A percentile compares a stretch with the other conserved stretches of the same genome.
These are phyloP conservation scores for Drosophila meridiana DNA, from an alignment of 2,888 invertebrate genomes.

Conservation along the genomic window DNA sequence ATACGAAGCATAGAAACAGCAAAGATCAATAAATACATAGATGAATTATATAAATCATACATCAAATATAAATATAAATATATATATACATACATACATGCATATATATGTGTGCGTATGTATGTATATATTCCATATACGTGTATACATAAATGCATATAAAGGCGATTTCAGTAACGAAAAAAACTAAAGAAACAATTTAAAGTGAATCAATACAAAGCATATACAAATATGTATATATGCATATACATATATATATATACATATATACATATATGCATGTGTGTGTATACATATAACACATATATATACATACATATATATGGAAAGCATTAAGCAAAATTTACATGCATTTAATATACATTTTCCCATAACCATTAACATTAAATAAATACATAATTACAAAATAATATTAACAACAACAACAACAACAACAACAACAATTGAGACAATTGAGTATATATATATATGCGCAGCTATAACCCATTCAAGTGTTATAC, in stretches of 20 bases:
- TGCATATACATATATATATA: background rate
- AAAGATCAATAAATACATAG: slow-evolving; percentile 30
- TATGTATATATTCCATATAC: slow-evolving; percentile 16
- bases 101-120: slow-evolving; percentile 9
- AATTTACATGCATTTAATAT: slow-evolving; percentile 77
- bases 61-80: slow-evolving; percentile 16
- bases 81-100: slow-evolving; percentile 13
- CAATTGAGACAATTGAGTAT: slow-evolving; percentile 28
- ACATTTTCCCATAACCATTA: slow-evolving; percentile 77
- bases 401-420: slow-evolving; percentile 36
- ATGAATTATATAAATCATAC: slow-evolving; percentile 25
- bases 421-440: slow-evolving; percentile 18
- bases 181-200: slow-evolving; percentile 16
- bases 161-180: slow-evolving; percentile 48
- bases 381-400: slow-evolving; percentile 41
- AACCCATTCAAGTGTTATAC: slow-evolving; percentile 58
- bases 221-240: slow-evolving; percentile 3
- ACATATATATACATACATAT: background rate
- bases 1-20: slow-evolving; percentile 20
- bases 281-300: background rate
- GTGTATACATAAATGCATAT: slow-evolving; percentile 37
- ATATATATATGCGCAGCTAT: slow-evolving; percentile 12
- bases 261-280: background rate
- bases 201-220: slow-evolving; percentile 35
- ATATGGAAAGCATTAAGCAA: slow-evolving; percentile 50